Base-by-base conservation (phyloP, 2,797 vertebrate genomes). In the Leucoraja ocellata region DNA sequence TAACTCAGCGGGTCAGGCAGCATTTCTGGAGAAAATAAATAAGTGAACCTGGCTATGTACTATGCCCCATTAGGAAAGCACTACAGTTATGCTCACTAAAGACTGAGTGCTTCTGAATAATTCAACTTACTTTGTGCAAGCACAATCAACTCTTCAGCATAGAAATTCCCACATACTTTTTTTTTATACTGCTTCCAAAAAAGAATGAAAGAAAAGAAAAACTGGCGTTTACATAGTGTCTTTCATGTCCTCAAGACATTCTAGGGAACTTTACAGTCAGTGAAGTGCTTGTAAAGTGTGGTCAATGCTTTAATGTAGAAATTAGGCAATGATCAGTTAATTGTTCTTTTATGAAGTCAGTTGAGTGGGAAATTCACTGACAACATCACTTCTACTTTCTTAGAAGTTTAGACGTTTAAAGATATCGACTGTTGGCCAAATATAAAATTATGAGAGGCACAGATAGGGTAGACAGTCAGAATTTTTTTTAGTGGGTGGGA, bases 101-200 rank as follows among this genome's bases (percentile, higher is more conserved):
- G n/a, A 88, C 61, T 63, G 14, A 36, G 61, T 68, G n/a, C 7
- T 36, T 68, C 84, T 88, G 84, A 68, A 68, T 88, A 13, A 88
- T 32, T 32, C 16, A 21, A 25, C 32, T 68, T 68, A 8, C 1
- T 21, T 88, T 88, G 61, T 68, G 63, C 16, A 36, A 21, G 39
- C 84, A 65, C 21, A 68, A 88, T 88, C 61, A 88, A 65, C 84
- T 9, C 1, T 10, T 88, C 63, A 88, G n/a, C n/a, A 68, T n/a
- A 36, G 16, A 2, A 68, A 88, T n/a, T 18, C 65, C 84, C 54
- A 63, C 83, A 63, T 63, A n/a, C 4, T 86, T 18, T 28, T 88
- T 88, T 88, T 88, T 88, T 63, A 68, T 10, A 68, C 84, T 88
- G 63, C 28, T 36, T 18, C n/a, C 61, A 86, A 86, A 86, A 13